Conservation (phyloP, 2,888 invertebrate genomes). For the Alsophila aescularia region DNA sequence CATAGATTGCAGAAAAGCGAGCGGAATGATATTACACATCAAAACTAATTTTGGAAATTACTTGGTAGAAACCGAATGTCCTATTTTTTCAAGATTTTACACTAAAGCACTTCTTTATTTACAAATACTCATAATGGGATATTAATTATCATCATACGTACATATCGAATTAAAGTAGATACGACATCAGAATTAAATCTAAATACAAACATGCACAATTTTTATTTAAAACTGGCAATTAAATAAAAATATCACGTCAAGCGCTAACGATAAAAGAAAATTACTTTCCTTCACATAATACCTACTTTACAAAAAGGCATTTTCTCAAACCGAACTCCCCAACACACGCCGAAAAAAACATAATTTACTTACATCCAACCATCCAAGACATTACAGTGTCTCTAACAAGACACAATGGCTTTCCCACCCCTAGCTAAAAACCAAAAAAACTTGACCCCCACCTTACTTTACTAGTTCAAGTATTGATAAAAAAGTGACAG, state of each 20-base stretch:
- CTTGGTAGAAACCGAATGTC: too few species aligned
- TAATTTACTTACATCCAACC: constrained; percentile 80
- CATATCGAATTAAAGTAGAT: too few species aligned
- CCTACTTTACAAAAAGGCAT: constrained; percentile 34
- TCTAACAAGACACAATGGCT: constrained; percentile 83
- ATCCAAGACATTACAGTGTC: constrained; percentile 77
- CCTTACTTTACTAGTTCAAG: constrained; percentile 27
- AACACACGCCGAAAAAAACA: constrained; percentile 64
- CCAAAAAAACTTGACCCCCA: constrained; percentile 53
- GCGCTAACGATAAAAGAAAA: constrained; percentile 24
- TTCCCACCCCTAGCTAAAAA: constrained; percentile 61
- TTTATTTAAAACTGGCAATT: neutral
- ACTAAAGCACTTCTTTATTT: too few species aligned
- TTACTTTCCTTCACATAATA: constrained; percentile 18
- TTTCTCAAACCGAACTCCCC: constrained; percentile 42
- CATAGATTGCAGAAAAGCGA: too few species aligned
- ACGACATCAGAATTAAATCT: too few species aligned
- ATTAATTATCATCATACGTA: too few species aligned
- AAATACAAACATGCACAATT: neutral
- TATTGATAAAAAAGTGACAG: constrained; percentile 47
- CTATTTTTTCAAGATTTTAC: too few species aligned
- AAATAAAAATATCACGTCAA: constrained; percentile 11
- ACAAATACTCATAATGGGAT: too few species aligned
- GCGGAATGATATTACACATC: too few species aligned
- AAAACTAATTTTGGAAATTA: too few species aligned